Evolutionary conservation across 2,797 vertebrate genomes (phyloP).

Genomic region (Spea hammondii): DNA sequence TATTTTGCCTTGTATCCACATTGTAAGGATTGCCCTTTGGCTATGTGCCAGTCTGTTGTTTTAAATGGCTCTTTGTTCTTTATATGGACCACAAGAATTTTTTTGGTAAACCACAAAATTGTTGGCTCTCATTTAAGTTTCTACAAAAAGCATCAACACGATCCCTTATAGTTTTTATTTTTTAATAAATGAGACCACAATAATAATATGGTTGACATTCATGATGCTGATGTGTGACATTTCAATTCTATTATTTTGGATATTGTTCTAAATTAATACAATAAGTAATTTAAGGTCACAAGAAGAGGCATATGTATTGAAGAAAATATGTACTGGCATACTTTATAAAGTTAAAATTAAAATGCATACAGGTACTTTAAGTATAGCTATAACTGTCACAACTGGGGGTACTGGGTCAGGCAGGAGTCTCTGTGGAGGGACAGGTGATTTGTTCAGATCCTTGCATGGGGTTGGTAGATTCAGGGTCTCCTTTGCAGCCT

Average conservation of each 20-base stretch:
- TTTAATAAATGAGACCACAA: conserved; percentile 31
- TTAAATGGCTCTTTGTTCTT: conserved; percentile 44
- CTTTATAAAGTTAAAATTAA: neutral
- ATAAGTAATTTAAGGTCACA: conserved; percentile 29
- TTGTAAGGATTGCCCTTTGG: neutral
- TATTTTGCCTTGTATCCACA: too few species aligned
- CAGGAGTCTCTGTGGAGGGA: too few species aligned
- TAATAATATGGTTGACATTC: conserved; percentile 22
- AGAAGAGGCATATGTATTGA: neutral
- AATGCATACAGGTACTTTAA: too few species aligned
- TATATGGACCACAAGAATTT: conserved; percentile 31
- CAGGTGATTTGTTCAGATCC: too few species aligned
- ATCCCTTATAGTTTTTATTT: conserved; percentile 30
- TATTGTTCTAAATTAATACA: conserved; percentile 5
- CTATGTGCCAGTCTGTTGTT: conserved; percentile 31
- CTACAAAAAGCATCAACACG: conserved; percentile 28
- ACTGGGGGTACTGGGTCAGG: too few species aligned
- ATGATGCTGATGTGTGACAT: conserved; percentile 17
- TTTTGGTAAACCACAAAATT: conserved; percentile 29
- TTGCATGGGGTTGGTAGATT: too few species aligned
- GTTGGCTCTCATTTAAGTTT: conserved; percentile 25
- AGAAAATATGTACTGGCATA: neutral
- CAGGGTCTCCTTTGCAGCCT: too few species aligned
- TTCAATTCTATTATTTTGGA: conserved; percentile 25
- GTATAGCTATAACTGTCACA: too few species aligned